Percentiles rank a stretch among this genome's conserved stretches.
These are phyloP conservation scores for Bombus cullumanus DNA, from an alignment of 1,140 invertebrate species.

Conservation along the genomic window DNA sequence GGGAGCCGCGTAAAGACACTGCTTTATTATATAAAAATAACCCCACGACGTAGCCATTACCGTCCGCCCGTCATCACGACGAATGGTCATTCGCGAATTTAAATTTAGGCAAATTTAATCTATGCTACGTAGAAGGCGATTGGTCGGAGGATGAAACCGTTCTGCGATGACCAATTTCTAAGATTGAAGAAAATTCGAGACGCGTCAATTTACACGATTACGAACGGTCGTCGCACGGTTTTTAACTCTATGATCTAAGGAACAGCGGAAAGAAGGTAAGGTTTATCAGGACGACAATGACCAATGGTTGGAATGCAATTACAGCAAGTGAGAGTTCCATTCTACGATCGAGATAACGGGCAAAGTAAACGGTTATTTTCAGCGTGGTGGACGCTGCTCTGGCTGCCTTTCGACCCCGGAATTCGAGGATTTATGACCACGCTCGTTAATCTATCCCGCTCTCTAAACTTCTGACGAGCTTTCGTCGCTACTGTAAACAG, in stretches of 20 bases:
- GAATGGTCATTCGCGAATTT: not conserved
- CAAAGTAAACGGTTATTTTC: not conserved
- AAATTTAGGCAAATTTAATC: no score
- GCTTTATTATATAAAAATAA: slow-evolving; percentile 33
- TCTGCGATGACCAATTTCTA: no score
- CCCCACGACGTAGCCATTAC: not conserved
- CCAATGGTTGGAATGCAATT: not conserved
- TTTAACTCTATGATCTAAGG: not conserved
- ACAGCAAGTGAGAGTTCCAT: not conserved
- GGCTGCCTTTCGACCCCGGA: not conserved
- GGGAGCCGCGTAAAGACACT: not conserved
- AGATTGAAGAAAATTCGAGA: not conserved
- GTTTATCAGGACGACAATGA: not conserved
- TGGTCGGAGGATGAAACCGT: no score
- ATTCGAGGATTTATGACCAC: slow-evolving; percentile 24
- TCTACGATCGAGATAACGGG: slow-evolving; percentile 22
- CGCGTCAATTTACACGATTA: not conserved
- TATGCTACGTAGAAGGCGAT: not conserved
- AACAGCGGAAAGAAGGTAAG: not conserved
- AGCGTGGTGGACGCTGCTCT: no score
- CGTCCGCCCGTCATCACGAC: not conserved
- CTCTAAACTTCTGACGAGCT: slow-evolving; percentile 32
- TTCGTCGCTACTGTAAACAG: slow-evolving; percentile 42
- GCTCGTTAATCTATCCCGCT: slow-evolving; percentile 40
- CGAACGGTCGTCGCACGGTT: not conserved